Evolutionary conservation across 2,797 vertebrate genomes (phyloP).

Genomic region (Tarsius wallacei): DNA sequence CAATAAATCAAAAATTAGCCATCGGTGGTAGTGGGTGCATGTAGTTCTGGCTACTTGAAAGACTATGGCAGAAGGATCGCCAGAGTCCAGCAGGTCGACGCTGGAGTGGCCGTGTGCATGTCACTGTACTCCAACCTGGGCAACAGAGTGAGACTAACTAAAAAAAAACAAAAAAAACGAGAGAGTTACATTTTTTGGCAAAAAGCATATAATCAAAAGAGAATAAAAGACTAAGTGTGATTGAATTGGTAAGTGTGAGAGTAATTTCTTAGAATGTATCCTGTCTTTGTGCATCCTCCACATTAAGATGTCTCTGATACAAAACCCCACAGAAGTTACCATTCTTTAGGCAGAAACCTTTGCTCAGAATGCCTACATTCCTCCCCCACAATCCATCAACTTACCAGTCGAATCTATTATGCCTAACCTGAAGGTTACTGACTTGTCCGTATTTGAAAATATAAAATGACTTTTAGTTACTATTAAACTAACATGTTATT

Average conservation of each 20-base stretch:
- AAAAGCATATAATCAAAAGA: background rate
- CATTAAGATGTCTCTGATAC: background rate
- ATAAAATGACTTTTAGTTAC: background rate
- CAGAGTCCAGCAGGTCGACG: no score
- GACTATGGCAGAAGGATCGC: no score
- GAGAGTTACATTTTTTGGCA: background rate
- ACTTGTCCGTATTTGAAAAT: constrained; percentile 20
- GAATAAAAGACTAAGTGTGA: background rate
- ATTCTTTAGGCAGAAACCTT: background rate
- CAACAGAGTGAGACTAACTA: no score
- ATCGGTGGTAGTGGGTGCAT: no score
- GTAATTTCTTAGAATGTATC: background rate
- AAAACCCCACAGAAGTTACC: background rate
- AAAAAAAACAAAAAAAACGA: no score
- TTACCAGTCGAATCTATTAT: background rate
- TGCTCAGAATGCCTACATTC: background rate
- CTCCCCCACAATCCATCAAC: background rate
- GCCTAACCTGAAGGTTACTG: background rate
- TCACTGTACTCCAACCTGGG: no score
- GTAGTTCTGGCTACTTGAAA: no score
- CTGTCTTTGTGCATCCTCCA: background rate
- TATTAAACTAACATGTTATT: background rate
- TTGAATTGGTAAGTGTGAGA: background rate
- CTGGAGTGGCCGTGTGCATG: no score
- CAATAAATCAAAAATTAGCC: no score